Percentiles rank a stretch among this genome's conserved stretches.
These are phyloP conservation scores for Plutomurus gul DNA, from an alignment of 1,140 invertebrate species.

Conservation along the genomic window DNA sequence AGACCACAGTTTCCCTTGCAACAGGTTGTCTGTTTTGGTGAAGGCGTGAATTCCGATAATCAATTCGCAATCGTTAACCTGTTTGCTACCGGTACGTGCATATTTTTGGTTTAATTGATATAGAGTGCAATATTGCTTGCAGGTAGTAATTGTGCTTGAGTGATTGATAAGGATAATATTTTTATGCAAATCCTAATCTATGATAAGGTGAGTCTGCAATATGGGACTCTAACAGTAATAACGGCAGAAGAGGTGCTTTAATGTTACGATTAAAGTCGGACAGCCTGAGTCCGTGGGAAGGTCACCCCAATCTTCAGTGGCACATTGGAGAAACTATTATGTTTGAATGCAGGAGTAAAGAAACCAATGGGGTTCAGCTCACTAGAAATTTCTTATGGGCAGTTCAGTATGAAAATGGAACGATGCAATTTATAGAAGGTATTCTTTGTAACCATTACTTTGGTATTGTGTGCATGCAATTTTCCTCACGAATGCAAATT, in stretches of 20 bases:
- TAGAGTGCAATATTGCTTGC: neutral
- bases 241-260: neutral
- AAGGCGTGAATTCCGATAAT: neutral
- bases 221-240: neutral
- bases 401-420: conserved; percentile 3
- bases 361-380: neutral
- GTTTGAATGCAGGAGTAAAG: neutral
- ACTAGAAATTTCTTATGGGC: neutral
- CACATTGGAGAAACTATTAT: neutral
- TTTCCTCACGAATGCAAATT: neutral
- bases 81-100: neutral
- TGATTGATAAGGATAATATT: neutral
- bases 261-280: neutral
- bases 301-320: neutral
- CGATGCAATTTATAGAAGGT: neutral
- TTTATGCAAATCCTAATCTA: too few relatives aligned
- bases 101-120: neutral
- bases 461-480: neutral
- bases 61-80: neutral
- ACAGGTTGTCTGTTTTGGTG: neutral
- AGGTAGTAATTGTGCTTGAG: too few relatives aligned
- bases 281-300: neutral
- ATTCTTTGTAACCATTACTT: neutral
- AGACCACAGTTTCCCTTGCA: neutral
- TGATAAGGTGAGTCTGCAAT: neutral